phyloP scores from a whole-genome alignment of 2,888 invertebrate genomes.

The Limnephilus marmoratus region DNA sequence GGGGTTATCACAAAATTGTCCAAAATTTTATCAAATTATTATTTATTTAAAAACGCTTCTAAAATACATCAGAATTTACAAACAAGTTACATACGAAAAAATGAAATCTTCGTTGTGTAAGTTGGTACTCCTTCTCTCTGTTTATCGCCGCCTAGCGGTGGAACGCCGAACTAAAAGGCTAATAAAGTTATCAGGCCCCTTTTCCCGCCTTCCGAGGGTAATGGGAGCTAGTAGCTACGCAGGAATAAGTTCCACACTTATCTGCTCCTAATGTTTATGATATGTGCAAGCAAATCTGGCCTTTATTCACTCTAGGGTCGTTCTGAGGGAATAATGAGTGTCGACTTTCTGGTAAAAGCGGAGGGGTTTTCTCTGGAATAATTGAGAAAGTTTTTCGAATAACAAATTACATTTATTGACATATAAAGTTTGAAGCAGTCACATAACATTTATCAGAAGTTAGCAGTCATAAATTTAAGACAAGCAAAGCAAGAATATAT shows the following conservation, averaged over 20 bases:
- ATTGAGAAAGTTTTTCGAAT: slow-evolving; percentile 34
- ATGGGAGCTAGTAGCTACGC: not conserved
- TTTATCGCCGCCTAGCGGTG: slow-evolving; percentile 15
- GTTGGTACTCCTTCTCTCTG: not conserved
- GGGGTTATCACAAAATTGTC: no score
- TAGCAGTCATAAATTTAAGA: no score
- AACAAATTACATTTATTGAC: not conserved
- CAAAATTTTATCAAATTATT: no score
- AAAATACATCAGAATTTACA: not conserved
- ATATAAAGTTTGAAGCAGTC: not conserved
- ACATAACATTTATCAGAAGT: no score
- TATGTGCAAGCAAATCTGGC: slow-evolving; percentile 61
- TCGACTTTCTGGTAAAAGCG: slow-evolving; percentile 16
- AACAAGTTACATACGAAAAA: not conserved
- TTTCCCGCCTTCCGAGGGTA: slow-evolving; percentile 4
- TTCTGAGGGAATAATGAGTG: slow-evolving; percentile 39
- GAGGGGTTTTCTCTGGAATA: slow-evolving; percentile 14
- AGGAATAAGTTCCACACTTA: slow-evolving; percentile 49
- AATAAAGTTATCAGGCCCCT: slow-evolving; percentile 61
- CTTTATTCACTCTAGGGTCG: slow-evolving; percentile 57
- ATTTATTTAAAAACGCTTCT: not conserved
- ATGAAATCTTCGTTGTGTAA: not conserved
- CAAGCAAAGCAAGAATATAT: no score
- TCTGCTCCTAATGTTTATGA: slow-evolving; percentile 61
- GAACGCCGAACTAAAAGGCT: slow-evolving; percentile 55